Evolutionary conservation across 2,113 vertebrate species (phyloP).

Genomic region (Columbina picui): DNA sequence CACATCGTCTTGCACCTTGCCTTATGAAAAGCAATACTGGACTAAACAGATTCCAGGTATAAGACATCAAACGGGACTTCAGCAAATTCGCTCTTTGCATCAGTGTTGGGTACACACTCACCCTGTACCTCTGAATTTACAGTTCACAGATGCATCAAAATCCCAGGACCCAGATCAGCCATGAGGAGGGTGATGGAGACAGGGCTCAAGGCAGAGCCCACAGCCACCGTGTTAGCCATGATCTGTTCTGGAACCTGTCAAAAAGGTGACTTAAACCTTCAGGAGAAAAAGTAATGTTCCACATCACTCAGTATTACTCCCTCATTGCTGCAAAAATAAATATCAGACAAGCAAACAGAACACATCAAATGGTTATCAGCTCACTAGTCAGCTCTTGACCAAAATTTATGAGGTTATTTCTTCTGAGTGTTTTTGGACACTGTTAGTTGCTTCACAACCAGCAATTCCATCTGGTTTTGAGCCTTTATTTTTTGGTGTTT

Average conservation of each 20-base stretch:
- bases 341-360: background rate
- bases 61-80: background rate
- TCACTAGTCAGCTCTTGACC: background rate
- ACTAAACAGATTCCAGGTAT: background rate
- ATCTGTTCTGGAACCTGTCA: background rate
- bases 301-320: background rate
- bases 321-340: background rate
- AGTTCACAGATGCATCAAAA: background rate
- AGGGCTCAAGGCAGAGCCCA: background rate
- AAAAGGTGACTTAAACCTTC: background rate
- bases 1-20: background rate
- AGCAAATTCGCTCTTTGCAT: background rate
- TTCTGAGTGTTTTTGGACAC: background rate
- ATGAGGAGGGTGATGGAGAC: background rate
- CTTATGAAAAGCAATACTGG: background rate
- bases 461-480: background rate
- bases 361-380: background rate
- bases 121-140: background rate
- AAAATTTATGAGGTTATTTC: background rate
- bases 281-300: background rate
- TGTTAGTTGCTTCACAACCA: background rate
- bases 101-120: background rate
- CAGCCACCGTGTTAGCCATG: rapidly evolving
- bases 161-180: background rate
- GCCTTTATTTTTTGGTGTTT: background rate